These are phyloP conservation scores for Thymelicus sylvestris DNA, from an alignment of 2,888 invertebrate genomes.

Conservation along the genomic window DNA sequence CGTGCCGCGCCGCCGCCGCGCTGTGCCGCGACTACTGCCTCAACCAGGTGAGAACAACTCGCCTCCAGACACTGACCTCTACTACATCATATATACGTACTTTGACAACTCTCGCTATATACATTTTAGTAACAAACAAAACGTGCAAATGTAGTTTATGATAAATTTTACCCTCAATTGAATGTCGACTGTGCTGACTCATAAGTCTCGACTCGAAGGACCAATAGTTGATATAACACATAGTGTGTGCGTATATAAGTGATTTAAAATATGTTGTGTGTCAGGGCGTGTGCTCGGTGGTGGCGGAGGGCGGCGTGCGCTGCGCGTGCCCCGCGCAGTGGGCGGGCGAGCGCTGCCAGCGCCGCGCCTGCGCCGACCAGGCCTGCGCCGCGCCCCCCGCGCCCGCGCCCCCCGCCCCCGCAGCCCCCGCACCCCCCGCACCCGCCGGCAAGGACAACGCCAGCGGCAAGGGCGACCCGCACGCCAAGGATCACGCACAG, in stretches of 20 bases:
- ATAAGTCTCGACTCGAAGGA: no score
- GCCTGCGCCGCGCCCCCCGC: slow-evolving; percentile 55
- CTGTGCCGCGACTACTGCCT: slow-evolving; percentile 60
- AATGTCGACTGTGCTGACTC: no score
- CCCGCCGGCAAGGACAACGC: not conserved
- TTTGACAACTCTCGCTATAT: no score
- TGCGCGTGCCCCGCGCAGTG: slow-evolving; percentile 88
- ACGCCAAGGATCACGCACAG: slow-evolving; percentile 37
- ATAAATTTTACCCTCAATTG: no score
- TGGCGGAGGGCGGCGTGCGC: slow-evolving; percentile 86
- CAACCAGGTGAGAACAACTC: slow-evolving; percentile 54
- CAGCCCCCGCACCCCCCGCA: slow-evolving; percentile 71
- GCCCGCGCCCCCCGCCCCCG: slow-evolving; percentile 78
- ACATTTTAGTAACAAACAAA: no score
- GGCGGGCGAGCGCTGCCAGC: slow-evolving; percentile 88
- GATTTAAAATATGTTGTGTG: not conserved
- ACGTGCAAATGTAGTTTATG: no score
- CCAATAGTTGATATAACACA: no score
- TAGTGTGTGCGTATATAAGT: no score
- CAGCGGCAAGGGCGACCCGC: no score
- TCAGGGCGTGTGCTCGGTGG: slow-evolving; percentile 55
- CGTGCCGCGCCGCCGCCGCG: slow-evolving; percentile 46
- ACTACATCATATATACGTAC: no score
- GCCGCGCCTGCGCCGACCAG: slow-evolving; percentile 87
- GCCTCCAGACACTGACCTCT: no score